Percentiles rank a stretch among this genome's conserved stretches.
Evolutionary conservation across 2,888 invertebrate genomes (phyloP).

Genomic region (Agapostemon virescens): DNA sequence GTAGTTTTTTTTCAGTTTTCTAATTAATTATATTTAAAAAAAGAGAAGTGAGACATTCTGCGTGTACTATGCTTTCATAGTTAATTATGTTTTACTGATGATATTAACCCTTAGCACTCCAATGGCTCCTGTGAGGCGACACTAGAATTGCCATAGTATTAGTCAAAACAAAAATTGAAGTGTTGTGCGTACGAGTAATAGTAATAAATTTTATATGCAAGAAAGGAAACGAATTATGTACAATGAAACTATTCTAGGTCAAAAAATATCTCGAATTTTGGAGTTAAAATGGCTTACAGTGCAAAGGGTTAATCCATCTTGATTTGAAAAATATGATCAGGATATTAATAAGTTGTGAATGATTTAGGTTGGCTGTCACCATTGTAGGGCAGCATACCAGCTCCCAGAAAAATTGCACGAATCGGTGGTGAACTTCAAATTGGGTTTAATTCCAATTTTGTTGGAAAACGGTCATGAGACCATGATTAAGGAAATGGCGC

Average conservation of each 20-base stretch:
- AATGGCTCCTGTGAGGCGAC: too few relatives aligned
- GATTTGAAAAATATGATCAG: neutral
- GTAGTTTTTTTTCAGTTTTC: neutral
- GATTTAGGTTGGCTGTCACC: constrained; percentile 77
- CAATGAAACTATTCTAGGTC: too few relatives aligned
- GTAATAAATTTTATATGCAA: too few relatives aligned
- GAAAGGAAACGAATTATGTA: too few relatives aligned
- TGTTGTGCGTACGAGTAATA: too few relatives aligned
- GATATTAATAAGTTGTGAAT: neutral
- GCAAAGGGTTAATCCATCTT: neutral
- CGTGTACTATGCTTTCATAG: neutral
- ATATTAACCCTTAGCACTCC: too few relatives aligned
- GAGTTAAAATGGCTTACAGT: too few relatives aligned
- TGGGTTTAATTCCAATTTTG: constrained; percentile 72
- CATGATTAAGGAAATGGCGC: constrained; percentile 70
- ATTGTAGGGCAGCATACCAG: constrained; percentile 75
- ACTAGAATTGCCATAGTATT: too few relatives aligned
- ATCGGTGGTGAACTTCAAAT: constrained; percentile 71
- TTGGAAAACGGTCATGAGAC: constrained; percentile 70
- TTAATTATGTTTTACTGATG: neutral
- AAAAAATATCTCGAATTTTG: too few relatives aligned
- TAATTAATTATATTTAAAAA: neutral
- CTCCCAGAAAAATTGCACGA: constrained; percentile 73
- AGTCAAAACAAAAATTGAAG: too few relatives aligned
- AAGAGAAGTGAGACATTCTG: neutral